Evolutionary conservation across 2,113 vertebrate genomes (phyloP).

Genomic region (Corythornis vintsioides): DNA sequence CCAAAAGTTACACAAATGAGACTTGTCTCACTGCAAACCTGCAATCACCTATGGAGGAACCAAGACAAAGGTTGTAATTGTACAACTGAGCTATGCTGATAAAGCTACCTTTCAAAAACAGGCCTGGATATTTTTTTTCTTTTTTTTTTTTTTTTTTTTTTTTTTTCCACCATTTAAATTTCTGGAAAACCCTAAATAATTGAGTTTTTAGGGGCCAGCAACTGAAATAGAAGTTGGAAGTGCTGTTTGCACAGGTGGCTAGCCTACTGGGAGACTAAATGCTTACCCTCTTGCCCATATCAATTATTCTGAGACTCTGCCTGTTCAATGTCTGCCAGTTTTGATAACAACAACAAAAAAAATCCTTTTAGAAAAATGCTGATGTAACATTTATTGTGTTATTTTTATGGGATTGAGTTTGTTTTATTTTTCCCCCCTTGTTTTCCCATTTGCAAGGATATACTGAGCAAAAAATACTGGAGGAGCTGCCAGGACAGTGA

Average conservation of each 20-base stretch:
- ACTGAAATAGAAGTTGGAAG: slow-evolving; percentile 61
- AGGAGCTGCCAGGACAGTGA: background rate
- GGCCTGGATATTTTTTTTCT: background rate
- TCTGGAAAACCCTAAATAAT: slow-evolving; percentile 72
- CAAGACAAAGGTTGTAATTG: background rate
- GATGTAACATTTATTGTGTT: slow-evolving; percentile 59
- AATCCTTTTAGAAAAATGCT: slow-evolving; percentile 72
- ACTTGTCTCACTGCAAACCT: background rate
- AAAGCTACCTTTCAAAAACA: slow-evolving; percentile 39
- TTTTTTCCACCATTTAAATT: slow-evolving; percentile 10
- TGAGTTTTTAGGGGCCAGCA: slow-evolving; percentile 72
- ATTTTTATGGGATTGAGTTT: background rate
- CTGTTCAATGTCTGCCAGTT: slow-evolving; percentile 72
- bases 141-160: slow-evolving; percentile 10
- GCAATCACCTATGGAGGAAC: background rate
- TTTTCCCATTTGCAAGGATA: background rate
- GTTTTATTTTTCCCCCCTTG: background rate
- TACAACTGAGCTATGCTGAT: slow-evolving; percentile 5
- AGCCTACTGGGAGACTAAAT: slow-evolving; percentile 63
- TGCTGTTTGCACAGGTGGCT: slow-evolving; percentile 81
- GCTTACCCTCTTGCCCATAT: slow-evolving; percentile 66
- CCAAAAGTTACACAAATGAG: background rate
- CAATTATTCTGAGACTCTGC: slow-evolving; percentile 72
- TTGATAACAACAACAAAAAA: slow-evolving; percentile 59
- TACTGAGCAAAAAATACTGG: background rate